Evolutionary conservation across 2,888 invertebrate species (phyloP), one percentile per base, ranked within the genome.

Genomic region (Ectemnius continuus): DNA sequence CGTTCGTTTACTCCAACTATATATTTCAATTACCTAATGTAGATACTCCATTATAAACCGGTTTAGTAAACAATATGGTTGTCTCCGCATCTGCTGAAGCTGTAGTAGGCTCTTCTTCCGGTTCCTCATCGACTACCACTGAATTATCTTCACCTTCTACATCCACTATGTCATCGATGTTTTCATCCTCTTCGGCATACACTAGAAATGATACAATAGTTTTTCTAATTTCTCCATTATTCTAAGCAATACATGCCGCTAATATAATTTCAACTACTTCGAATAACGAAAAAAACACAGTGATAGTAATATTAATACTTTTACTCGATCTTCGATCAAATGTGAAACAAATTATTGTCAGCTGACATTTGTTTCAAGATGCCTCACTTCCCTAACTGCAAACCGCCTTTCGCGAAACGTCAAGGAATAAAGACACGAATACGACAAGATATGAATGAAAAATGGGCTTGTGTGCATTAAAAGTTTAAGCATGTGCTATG

Each of bases 31-130:
- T 86, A 90, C 90, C 90, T 26, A 90, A 81, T 56, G 85, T 88
- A 8, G 87, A 87, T 20, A 89, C 67, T 3, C 88, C 76, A 69
- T 86, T 84, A 60, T 86, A 81, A 61, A 94, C 88, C 2, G 97
- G 97, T 90, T 95, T 96, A 1, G 95, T 96, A 91, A 99, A 99
- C 73, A 98, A 92, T 87, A 99, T 94, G 16, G 95, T 95, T 0
- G 98, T 97, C 85, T 98, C 97, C 2, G 97, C 97, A 92, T 98
- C 96, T 60, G 97, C 96, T 0, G 98, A 98, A 2, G 97, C 95
- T 78, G 94, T 94, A 2, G 93, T 93, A 76, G 94, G 93, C 83
- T 93, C 93, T 79, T 94, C 94, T 45, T 95, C 95, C 2, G 85
- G 75, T 63, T 91, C 91, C 70, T 91, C 92, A 59, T 92, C 92